phyloP scores from a whole-genome alignment of 2,888 invertebrate genomes.

The Nemoura dubitans region DNA sequence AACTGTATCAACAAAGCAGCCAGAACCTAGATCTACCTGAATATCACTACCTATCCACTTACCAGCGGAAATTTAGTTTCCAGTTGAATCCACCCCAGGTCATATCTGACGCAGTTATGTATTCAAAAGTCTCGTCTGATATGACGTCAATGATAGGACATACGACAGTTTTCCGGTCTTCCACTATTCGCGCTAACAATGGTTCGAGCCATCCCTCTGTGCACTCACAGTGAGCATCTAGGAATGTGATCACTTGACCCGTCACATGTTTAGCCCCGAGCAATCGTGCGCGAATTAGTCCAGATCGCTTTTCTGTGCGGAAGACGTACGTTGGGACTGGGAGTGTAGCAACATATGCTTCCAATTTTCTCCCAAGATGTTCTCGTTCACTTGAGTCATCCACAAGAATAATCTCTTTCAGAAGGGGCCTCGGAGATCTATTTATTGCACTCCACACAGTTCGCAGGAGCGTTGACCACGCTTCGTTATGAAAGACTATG shows the following conservation, averaged over 20 bases:
- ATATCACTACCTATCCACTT: too few relatives aligned
- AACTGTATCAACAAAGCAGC: too few relatives aligned
- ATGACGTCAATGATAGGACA: constrained; percentile 99
- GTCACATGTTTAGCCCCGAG: constrained; percentile 92
- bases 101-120: constrained; percentile 98
- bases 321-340: constrained; percentile 88
- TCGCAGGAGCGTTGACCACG: constrained; percentile 95
- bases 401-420: constrained; percentile 87
- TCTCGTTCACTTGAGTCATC: constrained; percentile 92
- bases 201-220: constrained; percentile 99
- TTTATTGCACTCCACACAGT: constrained; percentile 94
- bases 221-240: constrained; percentile 99
- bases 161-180: constrained; percentile 92
- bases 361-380: constrained; percentile 87
- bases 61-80: constrained; percentile 99
- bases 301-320: constrained; percentile 92
- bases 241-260: constrained; percentile 93
- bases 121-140: constrained; percentile 98
- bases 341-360: constrained; percentile 86
- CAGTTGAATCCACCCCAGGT: constrained; percentile 99
- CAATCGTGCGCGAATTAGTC: constrained; percentile 93
- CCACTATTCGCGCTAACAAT: constrained; percentile 87
- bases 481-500: constrained; percentile 99
- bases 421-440: constrained; percentile 79
- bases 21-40: too few relatives aligned